Evolutionary conservation across 2,888 invertebrate genomes (phyloP).

Genomic region (Flexamia atlantica): DNA sequence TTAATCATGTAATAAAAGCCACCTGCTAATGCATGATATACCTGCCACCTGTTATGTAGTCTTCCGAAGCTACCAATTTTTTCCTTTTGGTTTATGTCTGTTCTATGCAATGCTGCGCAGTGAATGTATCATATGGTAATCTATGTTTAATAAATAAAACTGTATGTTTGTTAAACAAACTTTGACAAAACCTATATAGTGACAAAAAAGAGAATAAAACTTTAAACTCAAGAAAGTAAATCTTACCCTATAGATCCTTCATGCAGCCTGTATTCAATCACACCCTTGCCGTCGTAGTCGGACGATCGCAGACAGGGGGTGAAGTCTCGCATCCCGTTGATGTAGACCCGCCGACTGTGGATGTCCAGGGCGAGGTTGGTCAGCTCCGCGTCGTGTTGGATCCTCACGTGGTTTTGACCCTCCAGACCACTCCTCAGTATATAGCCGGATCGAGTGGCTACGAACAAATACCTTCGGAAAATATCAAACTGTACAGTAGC

Average conservation of each 20-base stretch:
- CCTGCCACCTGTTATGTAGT: too few relatives aligned
- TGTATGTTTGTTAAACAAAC: too few relatives aligned
- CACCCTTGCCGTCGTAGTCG: background rate
- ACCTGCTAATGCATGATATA: too few relatives aligned
- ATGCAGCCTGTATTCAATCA: background rate
- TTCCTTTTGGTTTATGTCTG: too few relatives aligned
- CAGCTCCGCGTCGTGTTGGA: background rate
- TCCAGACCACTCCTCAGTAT: background rate
- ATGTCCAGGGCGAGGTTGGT: conserved; percentile 17
- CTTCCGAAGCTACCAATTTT: too few relatives aligned
- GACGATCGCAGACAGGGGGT: background rate
- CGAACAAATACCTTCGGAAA: conserved; percentile 24
- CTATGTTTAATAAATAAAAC: background rate
- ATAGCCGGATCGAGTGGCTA: background rate
- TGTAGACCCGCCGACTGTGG: background rate
- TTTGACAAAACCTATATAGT: too few relatives aligned
- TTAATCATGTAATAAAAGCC: too few relatives aligned
- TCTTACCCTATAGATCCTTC: background rate
- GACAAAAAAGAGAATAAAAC: too few relatives aligned
- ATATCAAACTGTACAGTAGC: background rate
- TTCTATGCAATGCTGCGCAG: background rate
- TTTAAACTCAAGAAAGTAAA: too few relatives aligned
- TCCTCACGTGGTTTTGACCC: background rate
- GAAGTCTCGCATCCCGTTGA: background rate
- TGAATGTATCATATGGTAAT: background rate